phyloP scores from a whole-genome alignment of 2,797 vertebrate genomes.

The Falco peregrinus region DNA sequence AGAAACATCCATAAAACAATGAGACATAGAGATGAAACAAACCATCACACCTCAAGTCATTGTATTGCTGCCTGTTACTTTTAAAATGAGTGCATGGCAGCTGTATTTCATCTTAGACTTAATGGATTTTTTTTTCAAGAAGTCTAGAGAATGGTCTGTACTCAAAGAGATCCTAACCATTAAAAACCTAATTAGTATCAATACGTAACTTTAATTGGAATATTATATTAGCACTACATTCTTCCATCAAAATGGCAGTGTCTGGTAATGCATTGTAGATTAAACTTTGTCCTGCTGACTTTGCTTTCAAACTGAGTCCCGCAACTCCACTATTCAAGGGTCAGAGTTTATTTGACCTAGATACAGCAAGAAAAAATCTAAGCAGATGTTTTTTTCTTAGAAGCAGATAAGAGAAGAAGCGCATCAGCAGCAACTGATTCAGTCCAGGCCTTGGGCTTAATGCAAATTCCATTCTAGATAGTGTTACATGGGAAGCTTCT shows the following conservation, averaged over 20 bases:
- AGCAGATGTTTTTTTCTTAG: constrained; percentile 29
- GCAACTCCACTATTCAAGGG: constrained; percentile 28
- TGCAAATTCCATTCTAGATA: not conserved
- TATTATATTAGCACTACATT: not conserved
- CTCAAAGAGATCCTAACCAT: not conserved
- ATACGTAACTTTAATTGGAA: not conserved
- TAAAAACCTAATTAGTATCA: not conserved
- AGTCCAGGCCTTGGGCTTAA: not conserved
- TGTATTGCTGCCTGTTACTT: not conserved
- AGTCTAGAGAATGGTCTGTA: not conserved
- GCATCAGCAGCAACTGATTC: constrained; percentile 19
- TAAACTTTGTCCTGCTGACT: constrained; percentile 70
- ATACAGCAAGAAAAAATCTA: constrained; percentile 36
- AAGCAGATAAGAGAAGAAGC: constrained; percentile 52
- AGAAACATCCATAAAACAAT: not conserved
- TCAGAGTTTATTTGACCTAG: constrained; percentile 72
- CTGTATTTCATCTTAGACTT: not conserved
- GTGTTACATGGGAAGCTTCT: not conserved
- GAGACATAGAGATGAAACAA: fast-evolving
- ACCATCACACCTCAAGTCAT: not conserved
- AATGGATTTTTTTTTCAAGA: not conserved
- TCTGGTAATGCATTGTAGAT: constrained; percentile 32
- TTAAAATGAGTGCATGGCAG: not conserved
- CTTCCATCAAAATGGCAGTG: not conserved
- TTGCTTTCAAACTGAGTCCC: constrained; percentile 31